Percentiles rank a stretch among this genome's conserved stretches.
Evolutionary conservation across 2,888 invertebrate genomes (phyloP).

Genomic region (Boloria euphrosyne): DNA sequence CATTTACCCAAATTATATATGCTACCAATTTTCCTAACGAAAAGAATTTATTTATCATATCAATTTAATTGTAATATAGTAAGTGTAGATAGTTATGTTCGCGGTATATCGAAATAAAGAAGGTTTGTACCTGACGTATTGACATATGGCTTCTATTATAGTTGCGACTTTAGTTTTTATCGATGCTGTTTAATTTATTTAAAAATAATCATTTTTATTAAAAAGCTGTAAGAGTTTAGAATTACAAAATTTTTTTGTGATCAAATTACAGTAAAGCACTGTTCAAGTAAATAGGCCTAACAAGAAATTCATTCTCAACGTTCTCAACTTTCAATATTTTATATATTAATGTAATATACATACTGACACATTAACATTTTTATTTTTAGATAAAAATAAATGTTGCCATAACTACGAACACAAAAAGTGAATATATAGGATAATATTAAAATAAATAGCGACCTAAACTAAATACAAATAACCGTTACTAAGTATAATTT

Average conservation of each 20-base stretch:
- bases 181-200: constrained; percentile 43
- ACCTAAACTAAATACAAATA: too few relatives aligned
- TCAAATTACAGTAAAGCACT: not conserved
- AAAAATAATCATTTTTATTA: constrained; percentile 30
- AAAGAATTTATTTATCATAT: constrained; percentile 77
- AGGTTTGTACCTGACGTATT: constrained; percentile 62
- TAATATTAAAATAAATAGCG: not conserved
- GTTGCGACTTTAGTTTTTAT: constrained; percentile 37
- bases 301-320: not conserved
- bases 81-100: constrained; percentile 62
- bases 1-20: constrained; percentile 64
- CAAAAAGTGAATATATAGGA: not conserved
- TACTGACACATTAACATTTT: not conserved
- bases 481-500: not conserved
- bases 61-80: constrained; percentile 65
- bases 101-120: constrained; percentile 50
- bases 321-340: not conserved
- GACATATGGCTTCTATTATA: constrained; percentile 44
- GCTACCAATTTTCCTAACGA: constrained; percentile 65
- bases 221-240: constrained; percentile 36
- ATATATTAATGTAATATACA: constrained; percentile 1
- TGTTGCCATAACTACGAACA: not conserved
- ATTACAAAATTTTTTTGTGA: not conserved
- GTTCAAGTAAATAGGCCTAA: constrained; percentile 19
- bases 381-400: not conserved